phyloP scores from a whole-genome alignment of 1,140 invertebrate species.

The Centruroides sculpturatus region DNA sequence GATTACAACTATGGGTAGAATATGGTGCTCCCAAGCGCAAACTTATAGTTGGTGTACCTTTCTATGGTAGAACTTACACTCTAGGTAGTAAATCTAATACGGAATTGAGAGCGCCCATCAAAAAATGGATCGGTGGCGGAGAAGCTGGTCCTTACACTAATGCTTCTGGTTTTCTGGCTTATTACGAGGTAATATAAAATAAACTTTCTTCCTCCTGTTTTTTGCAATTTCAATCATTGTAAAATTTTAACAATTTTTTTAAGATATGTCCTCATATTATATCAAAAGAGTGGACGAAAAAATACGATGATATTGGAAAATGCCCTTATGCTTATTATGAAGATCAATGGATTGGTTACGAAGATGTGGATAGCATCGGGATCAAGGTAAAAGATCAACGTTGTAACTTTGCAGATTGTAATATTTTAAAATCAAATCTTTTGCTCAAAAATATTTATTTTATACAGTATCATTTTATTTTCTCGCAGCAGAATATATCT shows the following conservation, averaged over 20 bases:
- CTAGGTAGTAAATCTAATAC: constrained; percentile 61
- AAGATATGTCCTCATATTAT: constrained; percentile 63
- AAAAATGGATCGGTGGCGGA: constrained; percentile 60
- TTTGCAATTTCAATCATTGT: neutral
- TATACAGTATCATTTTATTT: too few species aligned
- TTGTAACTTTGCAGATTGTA: too few species aligned
- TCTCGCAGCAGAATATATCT: too few species aligned
- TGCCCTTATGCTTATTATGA: constrained; percentile 73
- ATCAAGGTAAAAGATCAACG: constrained; percentile 47
- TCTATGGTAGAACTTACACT: constrained; percentile 70
- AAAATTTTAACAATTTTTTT: neutral
- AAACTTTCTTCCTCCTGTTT: too few species aligned
- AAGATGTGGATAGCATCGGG: constrained; percentile 58
- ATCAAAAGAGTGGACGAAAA: constrained; percentile 54
- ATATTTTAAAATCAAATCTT: too few species aligned
- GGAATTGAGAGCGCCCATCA: constrained; percentile 60
- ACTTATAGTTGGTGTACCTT: constrained; percentile 73
- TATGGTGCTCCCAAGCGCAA: constrained; percentile 74
- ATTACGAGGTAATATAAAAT: constrained; percentile 23
- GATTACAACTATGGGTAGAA: constrained; percentile 65
- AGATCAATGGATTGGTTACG: constrained; percentile 83
- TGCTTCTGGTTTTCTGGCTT: constrained; percentile 27
- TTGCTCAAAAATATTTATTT: too few species aligned
- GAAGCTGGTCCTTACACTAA: constrained; percentile 46
- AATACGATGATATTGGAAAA: constrained; percentile 64